A percentile compares a stretch with the other conserved stretches of the same genome.
Evolutionary conservation across 2,888 invertebrate species (phyloP).

Genomic region (Oscheius sp.): DNA sequence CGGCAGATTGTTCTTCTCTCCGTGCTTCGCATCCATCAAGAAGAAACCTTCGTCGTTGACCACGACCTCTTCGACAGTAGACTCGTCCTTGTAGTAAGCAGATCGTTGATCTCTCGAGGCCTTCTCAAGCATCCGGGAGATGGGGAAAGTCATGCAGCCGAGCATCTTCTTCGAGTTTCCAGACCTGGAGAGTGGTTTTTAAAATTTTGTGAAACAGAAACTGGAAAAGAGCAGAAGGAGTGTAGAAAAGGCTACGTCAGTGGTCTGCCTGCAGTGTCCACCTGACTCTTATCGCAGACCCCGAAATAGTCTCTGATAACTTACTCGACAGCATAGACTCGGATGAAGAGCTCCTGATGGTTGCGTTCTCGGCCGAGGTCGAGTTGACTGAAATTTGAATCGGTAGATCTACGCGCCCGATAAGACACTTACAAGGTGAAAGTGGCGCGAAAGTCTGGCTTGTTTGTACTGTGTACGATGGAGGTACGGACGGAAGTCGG

Average conservation of each 20-base stretch:
- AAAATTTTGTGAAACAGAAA: neutral
- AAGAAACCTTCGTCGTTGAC: constrained; percentile 65
- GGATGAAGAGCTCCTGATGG: constrained; percentile 12
- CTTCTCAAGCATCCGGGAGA: constrained; percentile 51
- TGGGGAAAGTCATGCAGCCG: constrained; percentile 66
- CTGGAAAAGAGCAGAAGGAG: neutral
- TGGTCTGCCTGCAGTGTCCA: neutral
- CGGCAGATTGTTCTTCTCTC: constrained; percentile 53
- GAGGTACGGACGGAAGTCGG: neutral
- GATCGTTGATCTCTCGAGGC: constrained; percentile 25
- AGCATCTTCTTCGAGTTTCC: constrained; percentile 48
- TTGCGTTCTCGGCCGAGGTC: constrained; percentile 9
- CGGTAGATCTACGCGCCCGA: constrained; percentile 3
- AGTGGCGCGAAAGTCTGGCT: constrained; percentile 53
- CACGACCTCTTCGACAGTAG: constrained; percentile 12
- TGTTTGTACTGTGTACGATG: constrained; percentile 47
- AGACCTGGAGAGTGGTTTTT: neutral
- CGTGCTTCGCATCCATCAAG: constrained; percentile 55
- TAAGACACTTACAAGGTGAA: constrained; percentile 53
- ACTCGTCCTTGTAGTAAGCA: constrained; percentile 23
- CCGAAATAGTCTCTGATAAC: neutral
- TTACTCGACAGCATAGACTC: constrained; percentile 1
- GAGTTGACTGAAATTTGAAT: constrained; percentile 26
- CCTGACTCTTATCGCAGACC: neutral
- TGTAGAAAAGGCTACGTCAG: neutral